Evolutionary conservation across 2,888 invertebrate genomes (phyloP), one percentile per base, ranked within the genome.

Genomic region (Ceramica pisi): DNA sequence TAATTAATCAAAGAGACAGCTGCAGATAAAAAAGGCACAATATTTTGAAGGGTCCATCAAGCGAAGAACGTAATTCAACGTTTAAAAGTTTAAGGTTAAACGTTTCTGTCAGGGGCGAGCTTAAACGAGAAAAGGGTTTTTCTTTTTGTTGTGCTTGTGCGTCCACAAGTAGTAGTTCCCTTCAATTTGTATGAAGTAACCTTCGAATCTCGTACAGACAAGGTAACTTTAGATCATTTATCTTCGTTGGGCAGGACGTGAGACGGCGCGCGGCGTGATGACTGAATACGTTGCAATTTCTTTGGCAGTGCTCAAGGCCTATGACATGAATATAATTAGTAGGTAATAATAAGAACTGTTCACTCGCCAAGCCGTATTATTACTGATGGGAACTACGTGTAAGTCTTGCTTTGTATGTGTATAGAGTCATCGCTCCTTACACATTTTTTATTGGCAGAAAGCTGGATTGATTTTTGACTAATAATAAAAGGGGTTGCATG

Each of bases 1-100:
- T 57, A 79, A 72, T 82, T 79, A 73, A 75, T 79, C 78, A 76
- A 65, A 70, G 51, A 73, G 68, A 72, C 75, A 85, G 78, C 63
- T 71, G 68, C 62, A 67, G 23, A 78, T 50, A 68, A 82, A 80
- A 82, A 77, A 61, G 35, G n/a, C 60, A 53, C 59, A 75, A 67
- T 64, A 71, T 75, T 82, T 81, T 85, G 72, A 83, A 84, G 75
- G 78, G 76, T 79, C 70, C 78, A 78, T 81, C 81, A 83, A 82
- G 70, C 53, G 56, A 76, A 63, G 78, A 81, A 82, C 77, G 78
- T 67, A 70, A 73, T 66, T 73, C 64, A 67, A 75, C 64, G 78
- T 79, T 84, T 84, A 81, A 82, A 85, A 87, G 86, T 86, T 82
- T 84, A 86, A 89, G 87, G 84, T 83, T 84, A 82, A 77, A 74